Percentiles rank a stretch among this genome's conserved stretches.
Conservation (phyloP, 2,888 invertebrate genomes). For the Erebia ligea region DNA sequence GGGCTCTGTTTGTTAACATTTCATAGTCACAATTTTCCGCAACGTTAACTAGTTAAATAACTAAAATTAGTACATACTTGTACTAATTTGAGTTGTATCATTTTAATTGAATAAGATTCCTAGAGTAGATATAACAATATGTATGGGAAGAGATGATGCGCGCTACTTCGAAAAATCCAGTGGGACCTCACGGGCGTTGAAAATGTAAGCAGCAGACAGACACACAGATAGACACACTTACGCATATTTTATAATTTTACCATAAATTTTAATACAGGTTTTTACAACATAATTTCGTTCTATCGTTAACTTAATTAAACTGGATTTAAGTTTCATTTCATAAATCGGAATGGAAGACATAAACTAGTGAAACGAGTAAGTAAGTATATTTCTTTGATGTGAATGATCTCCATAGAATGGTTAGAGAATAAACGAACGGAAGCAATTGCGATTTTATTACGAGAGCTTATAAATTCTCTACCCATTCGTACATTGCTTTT, state of each 20-base stretch:
- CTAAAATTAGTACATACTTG: no score
- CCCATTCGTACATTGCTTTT: slow-evolving; percentile 5
- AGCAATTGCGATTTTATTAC: slow-evolving; percentile 49
- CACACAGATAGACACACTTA: no score
- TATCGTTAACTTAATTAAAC: no score
- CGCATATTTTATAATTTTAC: no score
- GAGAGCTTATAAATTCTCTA: slow-evolving; percentile 15
- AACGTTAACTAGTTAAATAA: background rate
- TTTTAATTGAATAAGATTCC: background rate
- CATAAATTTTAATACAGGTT: no score
- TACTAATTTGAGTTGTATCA: background rate
- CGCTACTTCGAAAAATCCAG: no score
- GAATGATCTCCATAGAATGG: background rate
- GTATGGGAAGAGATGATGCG: no score
- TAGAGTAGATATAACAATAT: background rate
- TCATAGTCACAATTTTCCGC: slow-evolving; percentile 14
- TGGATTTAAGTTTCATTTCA: no score
- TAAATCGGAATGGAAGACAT: background rate
- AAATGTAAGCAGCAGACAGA: no score
- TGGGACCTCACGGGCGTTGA: no score
- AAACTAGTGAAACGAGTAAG: background rate
- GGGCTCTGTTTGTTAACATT: slow-evolving; percentile 40
- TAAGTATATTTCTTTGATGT: background rate
- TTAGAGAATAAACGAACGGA: slow-evolving; percentile 39
- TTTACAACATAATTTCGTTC: no score